phyloP scores from a whole-genome alignment of 2,888 invertebrate genomes.

The Papilio gigon region DNA sequence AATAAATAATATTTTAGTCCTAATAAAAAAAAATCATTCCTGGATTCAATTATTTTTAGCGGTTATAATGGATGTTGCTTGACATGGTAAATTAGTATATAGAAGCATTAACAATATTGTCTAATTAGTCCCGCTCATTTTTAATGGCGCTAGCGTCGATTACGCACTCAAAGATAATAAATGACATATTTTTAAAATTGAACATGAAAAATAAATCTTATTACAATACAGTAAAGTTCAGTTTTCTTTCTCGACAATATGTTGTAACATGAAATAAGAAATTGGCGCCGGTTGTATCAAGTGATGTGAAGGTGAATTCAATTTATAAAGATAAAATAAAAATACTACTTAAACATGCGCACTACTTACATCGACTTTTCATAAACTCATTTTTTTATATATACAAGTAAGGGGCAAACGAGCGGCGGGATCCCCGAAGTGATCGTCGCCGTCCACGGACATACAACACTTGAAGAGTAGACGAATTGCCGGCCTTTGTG shows the following conservation, averaged over 20 bases:
- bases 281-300: neutral
- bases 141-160: slow-evolving; percentile 14
- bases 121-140: slow-evolving; percentile 21
- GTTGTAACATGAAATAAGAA: neutral
- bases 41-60: no score
- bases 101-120: neutral
- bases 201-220: neutral
- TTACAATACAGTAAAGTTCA: slow-evolving; percentile 1
- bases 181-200: slow-evolving; percentile 1
- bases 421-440: no score
- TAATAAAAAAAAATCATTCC: no score
- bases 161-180: neutral
- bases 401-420: no score
- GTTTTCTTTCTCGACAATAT: neutral
- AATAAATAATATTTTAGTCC: neutral
- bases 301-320: slow-evolving; percentile 13
- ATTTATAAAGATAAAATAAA: neutral
- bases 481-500: no score
- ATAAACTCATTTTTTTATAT: no score
- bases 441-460: no score
- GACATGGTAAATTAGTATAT: neutral
- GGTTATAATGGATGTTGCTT: no score
- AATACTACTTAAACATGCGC: no score
- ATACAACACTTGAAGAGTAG: no score
- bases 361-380: no score